Evolutionary conservation across 2,113 vertebrate genomes (phyloP).

Genomic region (Gymnocephalus cernua): DNA sequence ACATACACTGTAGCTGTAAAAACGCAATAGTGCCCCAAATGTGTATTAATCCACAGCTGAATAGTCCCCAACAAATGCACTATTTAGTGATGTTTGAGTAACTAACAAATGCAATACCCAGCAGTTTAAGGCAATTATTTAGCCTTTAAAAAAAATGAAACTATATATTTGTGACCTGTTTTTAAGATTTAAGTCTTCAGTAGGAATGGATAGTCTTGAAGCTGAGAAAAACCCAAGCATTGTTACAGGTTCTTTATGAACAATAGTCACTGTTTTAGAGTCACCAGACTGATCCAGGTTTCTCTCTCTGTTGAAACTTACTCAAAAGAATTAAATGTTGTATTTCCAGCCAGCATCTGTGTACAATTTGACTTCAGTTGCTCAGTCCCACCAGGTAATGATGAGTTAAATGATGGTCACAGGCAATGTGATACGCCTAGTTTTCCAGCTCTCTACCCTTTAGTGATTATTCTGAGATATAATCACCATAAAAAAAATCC

Average conservation of each 20-base stretch:
- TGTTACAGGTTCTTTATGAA: background rate
- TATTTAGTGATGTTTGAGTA: background rate
- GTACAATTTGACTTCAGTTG: slow-evolving; percentile 19
- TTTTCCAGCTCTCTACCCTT: slow-evolving; percentile 19
- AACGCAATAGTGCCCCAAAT: background rate
- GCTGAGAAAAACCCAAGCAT: background rate
- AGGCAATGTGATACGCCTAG: background rate
- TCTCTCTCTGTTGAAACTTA: background rate
- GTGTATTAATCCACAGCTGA: background rate
- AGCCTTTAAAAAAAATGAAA: background rate
- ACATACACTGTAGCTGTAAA: background rate
- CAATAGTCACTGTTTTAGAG: background rate
- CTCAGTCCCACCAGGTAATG: slow-evolving; percentile 4
- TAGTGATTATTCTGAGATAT: slow-evolving; percentile 39
- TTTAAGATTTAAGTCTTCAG: background rate
- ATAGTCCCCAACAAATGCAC: background rate
- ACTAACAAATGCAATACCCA: background rate
- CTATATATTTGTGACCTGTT: background rate
- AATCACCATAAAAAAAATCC: slow-evolving; percentile 41
- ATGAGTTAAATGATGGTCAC: slow-evolving; percentile 14
- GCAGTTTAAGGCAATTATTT: background rate
- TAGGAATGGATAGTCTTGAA: background rate
- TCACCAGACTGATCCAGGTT: background rate
- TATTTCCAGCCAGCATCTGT: background rate
- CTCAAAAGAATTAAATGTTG: background rate